Base-by-base conservation (phyloP, 1,140 invertebrate genomes). In the Drosophila suzukii region DNA sequence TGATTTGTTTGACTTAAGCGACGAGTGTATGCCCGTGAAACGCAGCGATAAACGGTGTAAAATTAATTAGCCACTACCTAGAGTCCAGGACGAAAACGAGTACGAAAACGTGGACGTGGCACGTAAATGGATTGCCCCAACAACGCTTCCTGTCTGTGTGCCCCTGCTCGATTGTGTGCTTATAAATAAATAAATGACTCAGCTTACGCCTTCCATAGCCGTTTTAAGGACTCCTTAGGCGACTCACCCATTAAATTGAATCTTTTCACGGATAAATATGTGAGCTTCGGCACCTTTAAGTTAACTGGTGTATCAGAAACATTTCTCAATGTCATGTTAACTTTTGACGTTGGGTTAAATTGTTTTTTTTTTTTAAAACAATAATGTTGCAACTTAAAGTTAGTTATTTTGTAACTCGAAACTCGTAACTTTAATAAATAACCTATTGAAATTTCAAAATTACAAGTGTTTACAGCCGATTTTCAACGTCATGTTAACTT, bases 11-110 rank as follows among this genome's bases (percentile, higher is more conserved):
- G 82, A 61, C 70, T 86, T 88, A 76, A 81, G 81, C 76, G 55
- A 63, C 38, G 60, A 32, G 55, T 66, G 60, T 63, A 73, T 68
- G 72, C 73, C 72, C 66, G 76, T 72, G 81, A 72, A 85, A 81
- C 75, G 67, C 66, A 78, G 74, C 78, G 82, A 82, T 88, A 88
- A 86, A 88, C 83, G 83, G 83, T 86, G 83, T 88, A 75, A 86
- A 86, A 86, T 86, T 86, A 86, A 86, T 86, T 88, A 86, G 76
- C 78, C 78, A 78, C 72, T 60, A 72, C 44, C 65, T 55, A 39
- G 27, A 63, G 59, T 41, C n/a, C 61, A 27, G 27, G 20, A 46
- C 38, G 51, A 6, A 50, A 13, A 47, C 53, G 55, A 24, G 49
- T 24, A 51, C 43, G 57, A 53, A 61, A 15, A 49, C 46, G 56